Base-by-base conservation (phyloP, 2,888 invertebrate genomes). In the Acanthosepion pharaonis region DNA sequence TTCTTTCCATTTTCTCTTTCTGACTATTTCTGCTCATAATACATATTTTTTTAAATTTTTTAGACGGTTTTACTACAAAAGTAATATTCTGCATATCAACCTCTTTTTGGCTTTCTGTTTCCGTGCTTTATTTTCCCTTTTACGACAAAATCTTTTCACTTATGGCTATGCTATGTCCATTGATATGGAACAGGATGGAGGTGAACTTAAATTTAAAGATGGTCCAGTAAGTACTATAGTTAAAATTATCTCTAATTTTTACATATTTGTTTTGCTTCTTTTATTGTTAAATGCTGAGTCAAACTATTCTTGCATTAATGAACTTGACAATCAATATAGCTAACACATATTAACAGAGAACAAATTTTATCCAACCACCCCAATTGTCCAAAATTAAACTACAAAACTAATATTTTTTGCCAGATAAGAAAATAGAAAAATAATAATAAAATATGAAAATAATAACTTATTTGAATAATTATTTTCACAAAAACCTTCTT, bases 31-130 rank as follows among this genome's bases (percentile, higher is more conserved):
- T 42, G 42, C 3, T 42, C 42, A 42, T 42, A 42, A 42, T 42
- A 42, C 3, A 42, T 42, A 42, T 42, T 42, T 42, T 42, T 42
- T 42, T 42, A 42, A 42, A 33, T 59, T 94, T 94, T 64, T 11
- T 42, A 94, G 94, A 20, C 53, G 64, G 15, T 64, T 94, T 42
- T 42, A 94, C 64, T 94, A 94, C 64, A 94, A 94, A 42, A 94
- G 94, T 48, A 94, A 94, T 28, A 59, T 94, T 94, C 94, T 94
- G 48, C 94, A 94, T 64, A 94, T 94, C 33, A 94, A 94, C 59
- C 94, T 94, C 8, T 94, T 94, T 42, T 25, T 94, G 59, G 94
- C 94, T 8, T 94, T 94, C 59, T 64, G 48, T 64, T 64, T 53
- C 23, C 94, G 64, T 20, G 53, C 94, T 18, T 64, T 94, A 28